phyloP scores from a whole-genome alignment of 1,140 invertebrate genomes.

The Bradysia coprophila region DNA sequence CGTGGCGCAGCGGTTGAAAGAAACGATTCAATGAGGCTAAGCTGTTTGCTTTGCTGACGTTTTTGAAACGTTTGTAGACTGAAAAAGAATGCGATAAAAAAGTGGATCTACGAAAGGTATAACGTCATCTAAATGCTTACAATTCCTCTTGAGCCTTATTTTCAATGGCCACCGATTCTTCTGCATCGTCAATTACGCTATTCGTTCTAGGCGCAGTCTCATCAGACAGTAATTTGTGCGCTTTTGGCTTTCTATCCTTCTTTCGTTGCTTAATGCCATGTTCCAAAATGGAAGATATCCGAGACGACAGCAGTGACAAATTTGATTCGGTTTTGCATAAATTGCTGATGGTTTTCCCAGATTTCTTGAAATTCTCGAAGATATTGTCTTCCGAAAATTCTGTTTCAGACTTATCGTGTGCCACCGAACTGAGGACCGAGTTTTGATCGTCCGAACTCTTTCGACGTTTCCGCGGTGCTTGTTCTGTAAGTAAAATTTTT shows the following conservation, averaged over 20 bases:
- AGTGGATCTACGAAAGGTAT: neutral
- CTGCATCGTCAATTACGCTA: neutral
- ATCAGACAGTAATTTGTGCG: neutral
- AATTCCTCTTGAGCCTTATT: neutral
- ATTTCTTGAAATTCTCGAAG: constrained; percentile 23
- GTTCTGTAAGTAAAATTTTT: constrained; percentile 19
- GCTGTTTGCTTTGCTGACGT: constrained; percentile 19
- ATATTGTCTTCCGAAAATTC: constrained; percentile 22
- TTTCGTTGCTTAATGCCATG: neutral
- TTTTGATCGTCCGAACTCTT: constrained; percentile 22
- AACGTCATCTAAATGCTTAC: neutral
- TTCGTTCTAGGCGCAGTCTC: too few relatives aligned
- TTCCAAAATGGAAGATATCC: constrained; percentile 17
- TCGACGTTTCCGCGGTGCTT: constrained; percentile 20
- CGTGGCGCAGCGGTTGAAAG: constrained; percentile 12
- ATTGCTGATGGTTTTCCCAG: constrained; percentile 23
- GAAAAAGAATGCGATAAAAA: neutral
- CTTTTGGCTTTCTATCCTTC: neutral
- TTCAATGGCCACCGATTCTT: too few relatives aligned
- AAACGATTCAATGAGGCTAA: constrained; percentile 21
- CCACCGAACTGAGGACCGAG: constrained; percentile 18
- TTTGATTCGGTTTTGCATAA: constrained; percentile 22
- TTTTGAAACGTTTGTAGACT: neutral
- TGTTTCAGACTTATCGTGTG: constrained; percentile 13
- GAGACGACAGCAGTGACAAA: constrained; percentile 20